Base-by-base conservation (phyloP, 2,113 vertebrate species). In the Pluvialis apricaria region DNA sequence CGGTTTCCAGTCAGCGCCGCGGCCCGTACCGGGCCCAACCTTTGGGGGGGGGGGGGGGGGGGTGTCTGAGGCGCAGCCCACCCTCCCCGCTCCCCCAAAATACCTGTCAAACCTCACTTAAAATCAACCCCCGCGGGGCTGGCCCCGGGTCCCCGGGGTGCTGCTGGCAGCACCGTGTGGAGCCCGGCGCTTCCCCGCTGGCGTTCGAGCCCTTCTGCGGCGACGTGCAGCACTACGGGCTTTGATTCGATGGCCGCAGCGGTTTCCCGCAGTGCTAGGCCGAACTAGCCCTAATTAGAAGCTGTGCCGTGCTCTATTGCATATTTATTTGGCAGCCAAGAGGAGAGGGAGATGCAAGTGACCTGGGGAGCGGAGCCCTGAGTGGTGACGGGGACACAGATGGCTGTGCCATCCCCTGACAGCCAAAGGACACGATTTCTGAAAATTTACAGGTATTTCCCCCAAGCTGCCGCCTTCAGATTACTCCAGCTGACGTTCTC, bases 141-240 rank as follows among this genome's bases (percentile, higher is more conserved):
- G 9, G 34, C 55, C 2, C 25, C 0, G 15, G 4, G 42, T 7
- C 6, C 6, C 1, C 21, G 2, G 40, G 71, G 24, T 5, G 40
- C 49, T 29, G 76, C 42, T 36, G 6, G 6, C 38, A n/a, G 38
- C 34, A 2, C 38, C 1, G 28, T 3, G 21, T 10, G 20, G 20
- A 21, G 19, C 47, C 47, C 44, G 44, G 44, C 13, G 28, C 70
- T 13, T 21, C 54, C 29, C 47, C 4, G 38, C 28, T 24, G 22
- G 1, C 4, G 2, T 5, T 4, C 3, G 15, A n/a, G 42, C 34
- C 28, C 28, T 34, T 15, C 62, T 3, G 34, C 1, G 20, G 80
- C 31, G 2, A 3, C 1, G 14, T 6, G 16, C 32, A 6, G 45
- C 0, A 5, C 6, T 4, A 2, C 36, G 5, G 47, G 34, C 47